phyloP scores from a whole-genome alignment of 2,797 vertebrate genomes.

The Xiphorhynchus erythropygius region DNA sequence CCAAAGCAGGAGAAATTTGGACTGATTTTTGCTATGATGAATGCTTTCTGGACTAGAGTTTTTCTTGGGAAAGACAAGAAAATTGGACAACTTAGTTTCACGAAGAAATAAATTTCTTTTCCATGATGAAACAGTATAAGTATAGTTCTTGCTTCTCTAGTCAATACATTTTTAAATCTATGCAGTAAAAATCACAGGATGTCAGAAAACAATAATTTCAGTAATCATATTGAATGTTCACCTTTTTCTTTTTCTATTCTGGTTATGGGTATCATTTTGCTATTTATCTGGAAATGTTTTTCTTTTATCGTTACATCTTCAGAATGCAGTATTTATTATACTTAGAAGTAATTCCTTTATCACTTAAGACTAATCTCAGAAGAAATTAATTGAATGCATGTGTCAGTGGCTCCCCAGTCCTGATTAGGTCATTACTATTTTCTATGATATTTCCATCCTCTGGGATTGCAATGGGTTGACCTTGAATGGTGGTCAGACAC shows the following conservation, averaged over 20 bases:
- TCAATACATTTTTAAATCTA: background rate
- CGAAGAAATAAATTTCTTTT: background rate
- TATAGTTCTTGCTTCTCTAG: background rate
- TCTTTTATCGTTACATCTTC: background rate
- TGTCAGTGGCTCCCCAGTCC: background rate
- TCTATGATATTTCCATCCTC: background rate
- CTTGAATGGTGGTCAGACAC: background rate
- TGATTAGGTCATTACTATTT: background rate
- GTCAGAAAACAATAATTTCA: background rate
- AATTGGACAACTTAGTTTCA: background rate
- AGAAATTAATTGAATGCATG: background rate
- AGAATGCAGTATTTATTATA: background rate
- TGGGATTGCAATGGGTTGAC: background rate
- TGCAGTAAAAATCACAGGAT: background rate
- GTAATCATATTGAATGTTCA: fast-evolving
- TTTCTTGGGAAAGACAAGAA: background rate
- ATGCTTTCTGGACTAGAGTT: background rate
- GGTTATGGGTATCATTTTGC: background rate
- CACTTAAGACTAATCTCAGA: background rate
- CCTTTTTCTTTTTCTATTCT: background rate
- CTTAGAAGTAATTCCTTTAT: background rate
- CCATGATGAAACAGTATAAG: background rate
- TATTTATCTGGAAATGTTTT: background rate
- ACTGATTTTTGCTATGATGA: constrained; percentile 7
- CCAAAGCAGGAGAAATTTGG: constrained; percentile 14